These are phyloP conservation scores for Apoda limacodes DNA, from an alignment of 2,888 invertebrate species.

Conservation along the genomic window DNA sequence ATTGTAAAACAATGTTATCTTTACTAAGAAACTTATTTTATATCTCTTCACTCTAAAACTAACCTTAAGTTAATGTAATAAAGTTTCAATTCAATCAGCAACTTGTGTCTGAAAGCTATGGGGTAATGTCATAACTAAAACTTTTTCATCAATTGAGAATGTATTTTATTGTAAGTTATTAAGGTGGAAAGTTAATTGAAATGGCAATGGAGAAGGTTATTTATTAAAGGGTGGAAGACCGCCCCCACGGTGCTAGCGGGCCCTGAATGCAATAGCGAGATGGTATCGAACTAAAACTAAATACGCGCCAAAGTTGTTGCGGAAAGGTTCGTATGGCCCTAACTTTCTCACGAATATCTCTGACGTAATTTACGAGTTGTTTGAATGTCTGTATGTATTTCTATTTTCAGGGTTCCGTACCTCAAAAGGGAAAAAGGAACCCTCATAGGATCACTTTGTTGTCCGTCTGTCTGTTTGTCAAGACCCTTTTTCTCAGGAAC, in stretches of 20 bases:
- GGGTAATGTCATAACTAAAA: too few relatives aligned
- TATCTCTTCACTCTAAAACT: conserved; percentile 19
- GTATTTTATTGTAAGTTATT: too few relatives aligned
- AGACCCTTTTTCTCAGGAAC: too few relatives aligned
- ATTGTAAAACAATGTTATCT: conserved; percentile 55
- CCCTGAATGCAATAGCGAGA: conserved; percentile 30
- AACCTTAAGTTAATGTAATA: conserved; percentile 19
- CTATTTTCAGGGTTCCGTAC: too few relatives aligned
- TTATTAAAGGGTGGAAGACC: conserved; percentile 39
- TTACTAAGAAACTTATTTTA: conserved; percentile 23
- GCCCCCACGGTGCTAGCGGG: conserved; percentile 38
- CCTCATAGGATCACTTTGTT: too few relatives aligned
- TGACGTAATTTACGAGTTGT: too few relatives aligned
- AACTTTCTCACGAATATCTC: conserved; percentile 12
- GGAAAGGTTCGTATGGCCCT: conserved; percentile 27
- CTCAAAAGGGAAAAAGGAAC: too few relatives aligned
- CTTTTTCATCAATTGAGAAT: too few relatives aligned
- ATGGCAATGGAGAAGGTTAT: conserved; percentile 40
- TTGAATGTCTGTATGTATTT: too few relatives aligned
- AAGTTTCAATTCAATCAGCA: conserved; percentile 20
- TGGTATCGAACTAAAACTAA: conserved; percentile 37
- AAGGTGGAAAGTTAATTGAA: too few relatives aligned
- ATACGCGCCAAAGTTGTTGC: conserved; percentile 29
- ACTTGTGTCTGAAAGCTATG: too few relatives aligned
- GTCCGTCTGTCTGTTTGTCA: too few relatives aligned